Evolutionary conservation across 2,888 invertebrate genomes (phyloP), one percentile per base, ranked within the genome.

Genomic region (Muscina levida): DNA sequence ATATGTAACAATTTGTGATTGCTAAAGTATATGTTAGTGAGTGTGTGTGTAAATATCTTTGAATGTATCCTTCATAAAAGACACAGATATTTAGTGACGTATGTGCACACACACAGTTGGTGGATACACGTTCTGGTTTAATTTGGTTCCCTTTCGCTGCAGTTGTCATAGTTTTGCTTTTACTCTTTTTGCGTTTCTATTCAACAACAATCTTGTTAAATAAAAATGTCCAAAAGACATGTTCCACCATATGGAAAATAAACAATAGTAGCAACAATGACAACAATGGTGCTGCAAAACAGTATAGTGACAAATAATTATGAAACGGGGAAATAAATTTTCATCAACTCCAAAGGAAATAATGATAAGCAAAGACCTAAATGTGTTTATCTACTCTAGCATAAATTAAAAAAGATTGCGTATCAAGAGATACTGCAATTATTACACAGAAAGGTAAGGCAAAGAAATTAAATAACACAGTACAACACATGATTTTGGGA

Each of bases 181-280:
- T 15, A 46, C 11, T 31, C 8, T 31, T 31, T 31, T 31, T 31
- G 31, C n/a, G n/a, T n/a, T n/a, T n/a, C 13, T 44, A n/a, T 44
- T 10, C 11, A 2, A 44, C 11, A 2, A 44, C 10, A 44, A n/a
- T 44, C 44, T 44, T 44, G 53, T 53, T 53, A 53, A 53, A 53
- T 53, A 24, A 53, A 24, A 53, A 22, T 62, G 62, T 62, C 62
- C 62, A 19, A 42, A 62, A 62, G 62, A 62, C 62, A 39, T 62
- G 62, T 62, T 39, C 22, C 62, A 17, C 39, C 62, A 62, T 42
- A 62, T 62, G 42, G 42, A 62, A 59, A 37, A 59, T 6, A 56
- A 56, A 39, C 37, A n/a, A 59, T 4, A n/a, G n/a, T n/a, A 39
- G 26, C 31, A 57, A 57, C 19, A 19, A 2, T 3, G 19, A n/a